phyloP scores from a whole-genome alignment of 2,797 vertebrate species.

The Euphonia xanthogaster region DNA sequence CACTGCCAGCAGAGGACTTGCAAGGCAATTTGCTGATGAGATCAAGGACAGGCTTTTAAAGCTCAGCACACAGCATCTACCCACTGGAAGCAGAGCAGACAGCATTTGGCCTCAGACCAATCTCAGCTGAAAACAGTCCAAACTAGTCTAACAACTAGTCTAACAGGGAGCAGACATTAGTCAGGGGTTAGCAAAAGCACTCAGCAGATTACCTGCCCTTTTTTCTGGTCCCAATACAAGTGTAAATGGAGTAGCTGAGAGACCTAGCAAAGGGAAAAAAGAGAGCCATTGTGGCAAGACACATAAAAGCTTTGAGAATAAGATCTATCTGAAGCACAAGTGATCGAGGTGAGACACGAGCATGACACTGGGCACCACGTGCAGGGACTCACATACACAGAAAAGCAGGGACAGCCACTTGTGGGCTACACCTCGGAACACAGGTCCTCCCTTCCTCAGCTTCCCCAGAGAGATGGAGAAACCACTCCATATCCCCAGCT shows the following conservation, averaged over 20 bases:
- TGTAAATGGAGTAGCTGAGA: slow-evolving; percentile 77
- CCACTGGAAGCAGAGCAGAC: neutral
- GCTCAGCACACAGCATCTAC: neutral
- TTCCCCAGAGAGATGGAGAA: neutral
- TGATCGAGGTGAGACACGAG: neutral
- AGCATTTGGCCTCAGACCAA: neutral
- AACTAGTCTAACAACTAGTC: neutral
- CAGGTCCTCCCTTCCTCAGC: neutral
- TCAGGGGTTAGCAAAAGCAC: slow-evolving; percentile 66
- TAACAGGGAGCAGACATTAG: slow-evolving; percentile 1
- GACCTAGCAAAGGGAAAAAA: slow-evolving; percentile 77
- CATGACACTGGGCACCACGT: neutral
- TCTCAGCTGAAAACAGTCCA: neutral
- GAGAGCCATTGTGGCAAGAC: slow-evolving; percentile 65
- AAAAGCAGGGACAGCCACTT: neutral
- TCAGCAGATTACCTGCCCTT: slow-evolving; percentile 80
- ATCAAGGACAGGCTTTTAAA: neutral
- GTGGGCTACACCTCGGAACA: neutral
- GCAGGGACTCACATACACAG: neutral
- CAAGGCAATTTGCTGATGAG: neutral
- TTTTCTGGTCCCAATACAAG: slow-evolving; percentile 77
- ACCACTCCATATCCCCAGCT: neutral
- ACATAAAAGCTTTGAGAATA: neutral
- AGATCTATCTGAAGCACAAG: neutral
- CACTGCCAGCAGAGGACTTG: neutral